Evolutionary conservation across 2,113 vertebrate genomes (phyloP), one percentile per base, ranked within the genome.

Genomic region (Symphodus melops): DNA sequence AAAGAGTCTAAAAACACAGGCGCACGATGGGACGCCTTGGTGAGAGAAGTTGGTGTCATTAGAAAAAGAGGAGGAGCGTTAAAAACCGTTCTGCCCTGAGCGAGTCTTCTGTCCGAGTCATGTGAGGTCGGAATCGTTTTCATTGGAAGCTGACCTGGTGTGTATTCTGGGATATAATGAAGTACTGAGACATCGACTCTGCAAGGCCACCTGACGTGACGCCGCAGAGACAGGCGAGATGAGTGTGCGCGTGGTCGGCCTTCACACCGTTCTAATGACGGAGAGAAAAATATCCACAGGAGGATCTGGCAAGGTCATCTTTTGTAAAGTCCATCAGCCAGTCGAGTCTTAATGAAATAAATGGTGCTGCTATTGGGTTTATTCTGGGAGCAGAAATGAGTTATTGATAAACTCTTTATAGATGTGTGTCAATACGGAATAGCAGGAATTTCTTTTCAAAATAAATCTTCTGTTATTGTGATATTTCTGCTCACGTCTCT

Each of bases 41-140:
- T 51, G 41, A 75, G 69, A 84, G 73, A 66, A 80, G 74, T 51
- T 2, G 67, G 36, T 39, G 68, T 77, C 77, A 83, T 80, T 64
- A 1, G 25, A 28, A 7, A 54, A 0, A 75, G 37, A 63, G 21
- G 25, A 49, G 49, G 23, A 13, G 37, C 13, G 11, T 36, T 19
- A 1, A 41, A 28, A 42, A 23, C 52, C 36, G n/a, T 42, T 25
- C 58, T 68, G 49, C 57, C 51, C 25, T 53, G 20, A n/a, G 48
- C 65, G 49, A 42, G 4, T 14, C 13, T 41, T 44, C n/a, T n/a
- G n/a, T n/a, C n/a, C n/a, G 46, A 48, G 46, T 48, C 46, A 48
- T 48, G 11, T 11, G 3, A 41, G 57, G 37, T 6, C 52, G 17
- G 13, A 33, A 16, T 37, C 4, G 8, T 19, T 36, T 57, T 51